A percentile compares a stretch with the other conserved stretches of the same genome.
These are phyloP conservation scores for Dioctria rufipes DNA, from an alignment of 2,888 invertebrate genomes.

Conservation along the genomic window DNA sequence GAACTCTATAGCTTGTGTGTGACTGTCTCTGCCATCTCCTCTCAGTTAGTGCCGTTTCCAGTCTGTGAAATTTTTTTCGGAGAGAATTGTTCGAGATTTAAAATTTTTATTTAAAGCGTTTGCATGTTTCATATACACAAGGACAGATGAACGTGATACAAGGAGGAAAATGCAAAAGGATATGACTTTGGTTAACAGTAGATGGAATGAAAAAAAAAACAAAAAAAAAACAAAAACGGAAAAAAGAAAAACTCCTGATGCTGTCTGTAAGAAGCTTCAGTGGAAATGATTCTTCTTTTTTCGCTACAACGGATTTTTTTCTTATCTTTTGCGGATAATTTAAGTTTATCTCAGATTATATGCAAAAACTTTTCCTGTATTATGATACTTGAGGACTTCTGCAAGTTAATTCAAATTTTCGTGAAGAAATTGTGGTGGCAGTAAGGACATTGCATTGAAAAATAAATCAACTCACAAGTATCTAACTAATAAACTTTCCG, in stretches of 20 bases:
- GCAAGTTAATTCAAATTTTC: conserved; percentile 14
- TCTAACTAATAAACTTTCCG: conserved; percentile 9
- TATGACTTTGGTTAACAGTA: conserved; percentile 26
- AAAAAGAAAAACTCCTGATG: background rate
- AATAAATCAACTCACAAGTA: background rate
- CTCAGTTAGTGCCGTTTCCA: conserved; percentile 6
- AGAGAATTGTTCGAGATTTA: conserved; percentile 42
- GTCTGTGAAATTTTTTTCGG: conserved; percentile 27
- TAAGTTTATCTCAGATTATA: conserved; percentile 24
- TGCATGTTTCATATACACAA: conserved; percentile 32
- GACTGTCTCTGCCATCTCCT: conserved; percentile 31
- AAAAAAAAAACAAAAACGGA: too few relatives aligned
- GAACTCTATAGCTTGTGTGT: conserved; percentile 27
- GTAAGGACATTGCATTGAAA: conserved; percentile 7
- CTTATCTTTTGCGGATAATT: conserved; percentile 4
- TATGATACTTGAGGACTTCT: conserved; percentile 21
- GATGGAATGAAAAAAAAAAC: too few relatives aligned
- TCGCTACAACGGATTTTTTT: background rate
- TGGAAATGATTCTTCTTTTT: conserved; percentile 24
- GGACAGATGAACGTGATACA: conserved; percentile 26
- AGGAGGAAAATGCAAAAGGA: background rate
- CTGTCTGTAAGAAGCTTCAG: background rate
- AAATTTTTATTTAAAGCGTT: conserved; percentile 38
- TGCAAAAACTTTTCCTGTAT: conserved; percentile 19
- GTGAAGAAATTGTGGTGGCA: conserved; percentile 5